Base-by-base conservation (phyloP, 2,113 vertebrate genomes). In the Anthoscopus minutus region DNA sequence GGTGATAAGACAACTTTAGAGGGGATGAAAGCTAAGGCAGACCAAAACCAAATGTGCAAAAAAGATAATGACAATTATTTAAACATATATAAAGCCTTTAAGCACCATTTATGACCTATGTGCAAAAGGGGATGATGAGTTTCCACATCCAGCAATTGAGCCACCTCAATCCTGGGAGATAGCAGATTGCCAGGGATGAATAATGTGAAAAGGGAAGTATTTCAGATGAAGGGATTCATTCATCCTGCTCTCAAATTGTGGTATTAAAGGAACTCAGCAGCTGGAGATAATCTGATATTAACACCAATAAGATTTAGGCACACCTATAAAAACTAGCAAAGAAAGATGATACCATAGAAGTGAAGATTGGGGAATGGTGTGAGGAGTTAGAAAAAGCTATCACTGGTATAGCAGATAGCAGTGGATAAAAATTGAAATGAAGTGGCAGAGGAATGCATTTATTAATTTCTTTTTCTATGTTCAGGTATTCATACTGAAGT, bases 11-110 rank as follows among this genome's bases (percentile, higher is more conserved):
- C 54, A 87, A 7, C 13, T 38, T 60, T 11, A 72, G 45, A 51
- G 42, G 22, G 30, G 12, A 85, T 5, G 13, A 60, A 81, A 47
- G 27, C 33, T 54, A 80, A 89, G 67, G 60, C 44, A 81, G 78
- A 56, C 54, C 25, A 64, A 79, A 84, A 65, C 84, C 40, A 88
- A 57, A 60, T 40, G 31, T 38, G 42, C n/a, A 89, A 87, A 51
- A 87, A 61, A 87, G 51, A 74, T 37, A 89, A 88, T 48, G n/a
- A 77, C 81, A 89, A 62, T 85, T 61, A 76, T 80, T 93, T 76
- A 79, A 81, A 70, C 6, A 25, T 38, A 79, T 45, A 73, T 42
- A 88, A 81, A 85, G 42, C 15, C 51, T 71, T 88, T 57, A 45
- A 74, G 60, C 42, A 57, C 23, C 4, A 11, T 57, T 53, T 44